These are phyloP conservation scores for Scaptomyza pallida DNA, from an alignment of 1,140 invertebrate genomes.

Conservation along the genomic window DNA sequence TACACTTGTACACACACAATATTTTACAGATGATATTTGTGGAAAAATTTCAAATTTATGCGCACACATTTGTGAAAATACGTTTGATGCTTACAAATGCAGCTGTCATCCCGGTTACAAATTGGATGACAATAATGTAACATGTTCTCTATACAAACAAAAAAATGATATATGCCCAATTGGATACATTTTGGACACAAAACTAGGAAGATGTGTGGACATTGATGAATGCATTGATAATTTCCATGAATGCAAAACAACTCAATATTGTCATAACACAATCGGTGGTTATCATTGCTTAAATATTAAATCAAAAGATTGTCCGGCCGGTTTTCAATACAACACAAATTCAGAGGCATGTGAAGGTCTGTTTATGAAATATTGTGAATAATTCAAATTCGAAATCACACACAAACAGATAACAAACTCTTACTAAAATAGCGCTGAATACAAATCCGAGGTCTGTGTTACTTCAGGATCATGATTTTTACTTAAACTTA, in stretches of 20 bases:
- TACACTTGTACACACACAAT: neutral
- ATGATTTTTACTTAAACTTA: no score
- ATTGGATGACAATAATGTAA: conserved; percentile 87
- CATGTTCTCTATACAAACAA: conserved; percentile 83
- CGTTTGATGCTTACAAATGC: conserved; percentile 88
- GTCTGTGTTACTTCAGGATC: no score
- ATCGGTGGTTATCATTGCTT: conserved; percentile 70
- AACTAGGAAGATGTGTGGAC: conserved; percentile 83
- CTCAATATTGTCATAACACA: conserved; percentile 75
- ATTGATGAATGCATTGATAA: conserved; percentile 89
- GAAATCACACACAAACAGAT: no score
- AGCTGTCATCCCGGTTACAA: conserved; percentile 88
- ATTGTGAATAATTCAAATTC: no score
- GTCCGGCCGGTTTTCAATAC: conserved; percentile 50
- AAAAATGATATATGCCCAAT: conserved; percentile 39
- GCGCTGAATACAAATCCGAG: no score
- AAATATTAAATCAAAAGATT: conserved; percentile 46
- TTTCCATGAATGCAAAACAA: conserved; percentile 86
- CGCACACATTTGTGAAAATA: conserved; percentile 88
- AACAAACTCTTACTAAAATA: no score
- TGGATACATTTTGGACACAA: conserved; percentile 50
- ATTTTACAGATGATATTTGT: conserved; percentile 86
- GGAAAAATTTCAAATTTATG: conserved; percentile 87
- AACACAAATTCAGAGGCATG: conserved; percentile 52
- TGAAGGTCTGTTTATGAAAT: conserved; percentile 43